Evolutionary conservation across 2,888 invertebrate species (phyloP), one percentile per base, ranked within the genome.

Genomic region (Beris chalybata): DNA sequence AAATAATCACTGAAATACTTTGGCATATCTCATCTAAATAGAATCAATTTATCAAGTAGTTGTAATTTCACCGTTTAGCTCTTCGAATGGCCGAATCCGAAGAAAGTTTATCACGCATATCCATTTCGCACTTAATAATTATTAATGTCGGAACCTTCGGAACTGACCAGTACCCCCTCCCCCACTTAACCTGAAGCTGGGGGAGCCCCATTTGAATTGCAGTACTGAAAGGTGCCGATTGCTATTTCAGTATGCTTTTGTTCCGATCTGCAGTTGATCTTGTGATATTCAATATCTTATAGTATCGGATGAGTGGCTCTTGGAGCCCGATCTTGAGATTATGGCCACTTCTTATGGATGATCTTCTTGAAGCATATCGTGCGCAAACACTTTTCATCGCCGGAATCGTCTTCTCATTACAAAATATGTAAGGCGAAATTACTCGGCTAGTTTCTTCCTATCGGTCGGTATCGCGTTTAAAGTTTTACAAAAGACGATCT

Each of bases 351-450:
- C 38, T 38, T 38, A 9, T 38, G 38, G 9, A 38, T 38, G 38
- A 38, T 38, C 38, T n/a, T 43, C 43, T n/a, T 52, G 50, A 12
- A 45, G 56, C n/a, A 47, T 45, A 52, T 57, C 55, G 57, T 55
- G 64, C 48, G 50, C 55, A 56, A 61, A 64, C 59, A 67, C 63
- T 63, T 57, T 67, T 67, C 63, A 50, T 64, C 56, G 67, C 63
- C 52, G 67, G 53, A 57, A 56, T 61, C 52, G 22, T 67, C 67
- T 64, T 56, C 57, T 56, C 55, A 56, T 56, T 56, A 56, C 32
- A 38, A 38, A 38, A 38, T n/a, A 38, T 38, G 15, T 50, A 44
- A 67, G 57, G 56, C 64, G 67, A 63, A 67, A 61, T 55, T 61
- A 52, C 32, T 67, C 31, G 31, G 52, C 30, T 44, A 61, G 57